A percentile compares a stretch with the other conserved stretches of the same genome.
Conservation (phyloP, 2,888 invertebrate genomes). For the Dinocampus coccinellae region DNA sequence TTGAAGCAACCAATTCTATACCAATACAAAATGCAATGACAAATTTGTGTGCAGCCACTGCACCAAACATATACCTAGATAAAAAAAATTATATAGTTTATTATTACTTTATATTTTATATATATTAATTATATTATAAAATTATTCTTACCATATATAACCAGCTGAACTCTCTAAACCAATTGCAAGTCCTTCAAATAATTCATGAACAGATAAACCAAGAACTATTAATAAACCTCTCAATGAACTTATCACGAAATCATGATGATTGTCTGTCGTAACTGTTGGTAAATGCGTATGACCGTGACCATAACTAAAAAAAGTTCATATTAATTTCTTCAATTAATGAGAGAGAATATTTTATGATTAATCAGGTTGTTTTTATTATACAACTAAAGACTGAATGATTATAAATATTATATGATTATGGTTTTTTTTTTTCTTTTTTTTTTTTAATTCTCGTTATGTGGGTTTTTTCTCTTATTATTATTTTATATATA, state of each 20-base stretch:
- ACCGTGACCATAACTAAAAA: constrained; percentile 50
- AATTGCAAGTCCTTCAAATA: constrained; percentile 81
- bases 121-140: too few species aligned
- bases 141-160: constrained; percentile 67
- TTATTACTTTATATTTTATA: too few species aligned
- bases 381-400: neutral
- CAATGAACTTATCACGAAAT: constrained; percentile 67
- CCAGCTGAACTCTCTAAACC: constrained; percentile 69
- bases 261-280: constrained; percentile 52
- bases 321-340: neutral
- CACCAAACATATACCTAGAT: constrained; percentile 84
- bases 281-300: constrained; percentile 60
- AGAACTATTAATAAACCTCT: constrained; percentile 84
- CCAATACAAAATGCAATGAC: constrained; percentile 92
- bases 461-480: neutral
- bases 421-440: neutral
- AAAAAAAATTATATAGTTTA: constrained; percentile 12
- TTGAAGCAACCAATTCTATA: constrained; percentile 82
- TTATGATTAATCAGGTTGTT: neutral
- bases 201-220: constrained; percentile 87
- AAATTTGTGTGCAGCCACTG: constrained; percentile 87
- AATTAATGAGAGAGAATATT: neutral
- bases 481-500: constrained; percentile 1
- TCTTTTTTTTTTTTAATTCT: neutral
- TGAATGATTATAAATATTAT: neutral